Evolutionary conservation across 2,888 invertebrate genomes (phyloP).

Genomic region (Lasioglossum leucozonium): DNA sequence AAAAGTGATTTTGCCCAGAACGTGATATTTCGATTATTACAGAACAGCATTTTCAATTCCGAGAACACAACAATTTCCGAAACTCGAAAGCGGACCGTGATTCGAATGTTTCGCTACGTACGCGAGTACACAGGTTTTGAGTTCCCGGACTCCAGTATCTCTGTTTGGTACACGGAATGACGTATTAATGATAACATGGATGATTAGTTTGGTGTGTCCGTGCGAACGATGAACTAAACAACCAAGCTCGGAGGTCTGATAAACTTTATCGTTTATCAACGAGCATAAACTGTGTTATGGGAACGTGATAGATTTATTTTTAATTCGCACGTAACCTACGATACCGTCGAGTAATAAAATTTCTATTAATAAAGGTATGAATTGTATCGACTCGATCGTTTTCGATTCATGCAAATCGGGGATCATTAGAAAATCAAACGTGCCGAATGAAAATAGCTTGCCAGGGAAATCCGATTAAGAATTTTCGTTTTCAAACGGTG

Average conservation of each 20-base stretch:
- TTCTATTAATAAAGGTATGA: not conserved
- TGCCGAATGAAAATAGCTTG: not conserved
- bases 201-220: conserved; percentile 48
- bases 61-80: not conserved
- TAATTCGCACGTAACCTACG: conserved; percentile 1
- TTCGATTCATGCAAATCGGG: not conserved
- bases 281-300: conserved; percentile 37
- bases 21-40: no score
- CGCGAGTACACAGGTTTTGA: not conserved
- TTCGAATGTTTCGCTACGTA: not conserved
- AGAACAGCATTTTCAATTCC: not conserved
- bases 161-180: conserved; percentile 28
- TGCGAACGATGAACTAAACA: conserved; percentile 51
- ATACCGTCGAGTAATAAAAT: not conserved
- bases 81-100: not conserved
- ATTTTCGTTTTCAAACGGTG: not conserved
- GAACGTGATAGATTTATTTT: conserved; percentile 41
- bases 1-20: no score
- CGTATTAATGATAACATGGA: conserved; percentile 30
- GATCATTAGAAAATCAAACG: not conserved
- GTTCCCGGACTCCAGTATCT: conserved; percentile 14
- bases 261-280: conserved; percentile 62
- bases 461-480: not conserved
- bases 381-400: not conserved
- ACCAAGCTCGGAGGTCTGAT: conserved; percentile 36